Evolutionary conservation across 2,113 vertebrate species (phyloP).

Genomic region (Corythoichthys haematopterus): DNA sequence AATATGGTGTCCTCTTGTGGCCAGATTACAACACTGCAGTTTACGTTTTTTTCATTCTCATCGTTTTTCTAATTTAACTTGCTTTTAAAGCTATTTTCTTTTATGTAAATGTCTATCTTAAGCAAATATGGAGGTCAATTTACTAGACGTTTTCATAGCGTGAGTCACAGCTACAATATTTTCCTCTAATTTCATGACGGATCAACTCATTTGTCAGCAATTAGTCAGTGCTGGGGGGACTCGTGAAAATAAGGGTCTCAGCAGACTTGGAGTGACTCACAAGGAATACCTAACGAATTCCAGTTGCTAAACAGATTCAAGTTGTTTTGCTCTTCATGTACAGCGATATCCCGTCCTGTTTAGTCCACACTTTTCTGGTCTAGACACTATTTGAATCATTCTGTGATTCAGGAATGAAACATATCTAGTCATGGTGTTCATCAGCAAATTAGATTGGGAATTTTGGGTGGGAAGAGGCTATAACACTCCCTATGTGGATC

Average conservation of each 20-base stretch:
- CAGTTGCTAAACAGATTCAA: neutral
- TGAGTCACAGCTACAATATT: slow-evolving; percentile 29
- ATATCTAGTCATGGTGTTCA: slow-evolving; percentile 8
- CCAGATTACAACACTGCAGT: neutral
- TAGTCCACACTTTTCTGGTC: slow-evolving; percentile 25
- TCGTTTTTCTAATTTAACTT: too few relatives aligned
- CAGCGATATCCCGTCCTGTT: slow-evolving; percentile 18
- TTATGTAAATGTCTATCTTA: neutral
- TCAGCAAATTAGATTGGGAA: slow-evolving; percentile 15
- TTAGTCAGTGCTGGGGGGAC: slow-evolving; percentile 30
- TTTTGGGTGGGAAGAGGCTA: neutral
- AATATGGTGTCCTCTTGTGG: slow-evolving; percentile 39
- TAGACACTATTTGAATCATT: slow-evolving; percentile 60
- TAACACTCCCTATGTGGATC: neutral
- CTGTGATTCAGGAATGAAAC: slow-evolving; percentile 46
- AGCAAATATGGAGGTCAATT: neutral
- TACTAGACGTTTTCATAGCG: slow-evolving; percentile 2
- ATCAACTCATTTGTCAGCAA: slow-evolving; percentile 16
- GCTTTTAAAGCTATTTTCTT: too few relatives aligned
- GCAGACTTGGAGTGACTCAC: slow-evolving; percentile 43
- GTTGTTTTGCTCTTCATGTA: neutral
- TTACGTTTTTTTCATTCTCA: neutral
- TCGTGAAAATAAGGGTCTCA: slow-evolving; percentile 28
- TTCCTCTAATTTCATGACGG: slow-evolving; percentile 24
- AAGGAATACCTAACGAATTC: too few relatives aligned